phyloP scores from a whole-genome alignment of 2,888 invertebrate genomes.

The Zootermopsis nevadensis region DNA sequence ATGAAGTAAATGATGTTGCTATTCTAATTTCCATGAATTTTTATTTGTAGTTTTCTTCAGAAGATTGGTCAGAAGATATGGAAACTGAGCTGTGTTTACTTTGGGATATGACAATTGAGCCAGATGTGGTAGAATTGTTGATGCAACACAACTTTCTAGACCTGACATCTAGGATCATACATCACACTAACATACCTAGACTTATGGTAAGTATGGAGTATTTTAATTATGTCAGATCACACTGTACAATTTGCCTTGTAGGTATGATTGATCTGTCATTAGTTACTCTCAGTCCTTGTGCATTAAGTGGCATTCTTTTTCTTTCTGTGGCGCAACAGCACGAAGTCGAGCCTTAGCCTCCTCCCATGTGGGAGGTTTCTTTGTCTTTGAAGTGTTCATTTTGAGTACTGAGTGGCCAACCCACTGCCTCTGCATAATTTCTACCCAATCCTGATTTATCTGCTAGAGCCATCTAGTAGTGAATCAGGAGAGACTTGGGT shows the following conservation, averaged over 20 bases:
- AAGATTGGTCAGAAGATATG: constrained; percentile 69
- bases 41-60: constrained; percentile 32
- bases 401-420: no score
- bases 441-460: no score
- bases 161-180: constrained; percentile 66
- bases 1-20: no score
- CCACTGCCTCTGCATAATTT: no score
- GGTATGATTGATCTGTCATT: neutral
- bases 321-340: no score
- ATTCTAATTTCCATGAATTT: no score
- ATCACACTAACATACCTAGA: constrained; percentile 70
- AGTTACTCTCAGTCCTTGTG: neutral
- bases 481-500: no score
- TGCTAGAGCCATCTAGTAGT: no score
- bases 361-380: no score
- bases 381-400: no score
- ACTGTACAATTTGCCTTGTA: neutral
- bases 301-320: neutral
- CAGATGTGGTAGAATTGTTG: constrained; percentile 78
- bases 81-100: constrained; percentile 81
- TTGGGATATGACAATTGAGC: constrained; percentile 88
- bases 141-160: constrained; percentile 75
- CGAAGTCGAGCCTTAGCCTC: no score
- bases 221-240: neutral
- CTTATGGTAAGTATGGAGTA: constrained; percentile 63